Evolutionary conservation across 2,888 invertebrate species (phyloP).

Genomic region (Agonopterix heracliana): DNA sequence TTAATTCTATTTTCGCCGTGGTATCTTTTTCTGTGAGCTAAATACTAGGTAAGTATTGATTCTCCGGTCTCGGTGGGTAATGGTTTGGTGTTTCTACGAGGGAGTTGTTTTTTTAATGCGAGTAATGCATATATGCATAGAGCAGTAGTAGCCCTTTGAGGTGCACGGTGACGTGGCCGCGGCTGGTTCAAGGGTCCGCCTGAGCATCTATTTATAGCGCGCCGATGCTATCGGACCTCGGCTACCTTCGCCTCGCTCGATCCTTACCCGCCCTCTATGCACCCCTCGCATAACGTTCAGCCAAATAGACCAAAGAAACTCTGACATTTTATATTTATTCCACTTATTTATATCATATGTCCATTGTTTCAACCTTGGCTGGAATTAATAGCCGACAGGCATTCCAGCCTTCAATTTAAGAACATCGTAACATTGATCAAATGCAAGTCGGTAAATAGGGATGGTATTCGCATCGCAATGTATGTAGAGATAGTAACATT

Average conservation of each 20-base stretch:
- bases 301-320: slow-evolving; percentile 65
- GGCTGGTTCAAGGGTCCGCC: slow-evolving; percentile 71
- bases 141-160: slow-evolving; percentile 39
- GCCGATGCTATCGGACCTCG: slow-evolving; percentile 60
- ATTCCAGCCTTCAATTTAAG: slow-evolving; percentile 37
- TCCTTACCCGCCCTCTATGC: slow-evolving; percentile 62
- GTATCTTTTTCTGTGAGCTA: too few relatives aligned
- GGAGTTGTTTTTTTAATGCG: not conserved
- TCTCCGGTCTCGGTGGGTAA: not conserved
- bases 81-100: slow-evolving; percentile 1
- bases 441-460: slow-evolving; percentile 29
- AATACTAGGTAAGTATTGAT: too few relatives aligned
- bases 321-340: slow-evolving; percentile 60
- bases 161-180: slow-evolving; percentile 48
- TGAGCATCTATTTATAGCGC: slow-evolving; percentile 67
- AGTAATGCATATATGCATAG: not conserved
- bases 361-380: slow-evolving; percentile 62
- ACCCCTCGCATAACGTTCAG: slow-evolving; percentile 65
- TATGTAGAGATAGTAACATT: slow-evolving; percentile 31
- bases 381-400: slow-evolving; percentile 61
- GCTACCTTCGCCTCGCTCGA: slow-evolving; percentile 52
- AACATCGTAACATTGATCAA: slow-evolving; percentile 50
- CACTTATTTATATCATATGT: slow-evolving; percentile 66
- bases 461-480: slow-evolving; percentile 33
- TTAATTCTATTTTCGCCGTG: too few relatives aligned